Conservation (phyloP, 2,113 vertebrate species). For the Eudyptes chrysolophus region DNA sequence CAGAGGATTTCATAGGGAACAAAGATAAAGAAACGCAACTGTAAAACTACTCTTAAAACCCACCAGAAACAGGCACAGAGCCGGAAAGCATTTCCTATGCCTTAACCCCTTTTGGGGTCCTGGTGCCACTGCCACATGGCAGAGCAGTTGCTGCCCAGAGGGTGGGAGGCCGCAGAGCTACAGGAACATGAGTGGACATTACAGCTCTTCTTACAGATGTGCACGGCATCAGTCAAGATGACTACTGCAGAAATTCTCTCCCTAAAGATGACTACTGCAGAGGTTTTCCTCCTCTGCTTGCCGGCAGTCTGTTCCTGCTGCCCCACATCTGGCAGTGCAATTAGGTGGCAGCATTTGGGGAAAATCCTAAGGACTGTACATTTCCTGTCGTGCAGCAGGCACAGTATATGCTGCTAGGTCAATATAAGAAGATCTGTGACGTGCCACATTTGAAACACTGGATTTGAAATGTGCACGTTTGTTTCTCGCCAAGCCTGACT, state of each 20-base stretch:
- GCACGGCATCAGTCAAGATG: background rate
- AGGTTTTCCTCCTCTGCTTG: background rate
- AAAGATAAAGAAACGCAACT: background rate
- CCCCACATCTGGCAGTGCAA: background rate
- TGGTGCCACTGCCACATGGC: rapidly evolving
- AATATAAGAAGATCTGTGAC: background rate
- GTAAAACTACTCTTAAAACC: background rate
- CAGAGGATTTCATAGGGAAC: background rate
- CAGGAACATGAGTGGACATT: background rate
- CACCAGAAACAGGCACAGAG: background rate
- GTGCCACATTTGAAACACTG: rapidly evolving
- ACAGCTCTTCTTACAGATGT: background rate
- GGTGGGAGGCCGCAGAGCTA: background rate
- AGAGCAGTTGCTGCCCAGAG: rapidly evolving
- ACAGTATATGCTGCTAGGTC: rapidly evolving
- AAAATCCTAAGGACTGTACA: rapidly evolving
- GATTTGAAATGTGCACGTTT: background rate
- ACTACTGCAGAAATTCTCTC: background rate
- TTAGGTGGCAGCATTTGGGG: background rate
- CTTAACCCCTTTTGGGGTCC: background rate
- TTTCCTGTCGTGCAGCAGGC: background rate
- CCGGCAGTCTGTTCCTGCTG: background rate
- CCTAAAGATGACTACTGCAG: too few relatives aligned
- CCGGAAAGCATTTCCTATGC: background rate
- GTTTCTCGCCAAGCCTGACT: background rate